Evolutionary conservation across 2,113 vertebrate genomes (phyloP).

Genomic region (Mirza zaza): DNA sequence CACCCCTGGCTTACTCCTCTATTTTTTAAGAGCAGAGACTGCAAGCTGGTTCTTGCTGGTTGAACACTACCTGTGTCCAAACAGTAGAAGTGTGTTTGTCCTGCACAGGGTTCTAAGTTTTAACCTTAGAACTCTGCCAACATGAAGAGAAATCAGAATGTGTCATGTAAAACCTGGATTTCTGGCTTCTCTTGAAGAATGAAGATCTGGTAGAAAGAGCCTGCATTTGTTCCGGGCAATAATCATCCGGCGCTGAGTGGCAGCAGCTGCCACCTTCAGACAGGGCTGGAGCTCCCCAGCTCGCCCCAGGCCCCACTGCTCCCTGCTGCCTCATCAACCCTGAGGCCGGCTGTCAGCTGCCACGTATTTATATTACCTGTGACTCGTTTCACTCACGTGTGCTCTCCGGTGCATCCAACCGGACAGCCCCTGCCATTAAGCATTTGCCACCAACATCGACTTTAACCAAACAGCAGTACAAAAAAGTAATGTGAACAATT

Average conservation of each 20-base stretch:
- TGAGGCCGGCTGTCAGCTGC: fast-evolving
- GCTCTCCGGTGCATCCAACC: background rate
- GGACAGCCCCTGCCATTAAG: background rate
- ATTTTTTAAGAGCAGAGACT: background rate
- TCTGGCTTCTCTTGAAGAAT: background rate
- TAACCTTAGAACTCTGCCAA: background rate
- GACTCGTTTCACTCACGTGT: background rate
- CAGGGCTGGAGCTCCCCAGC: fast-evolving
- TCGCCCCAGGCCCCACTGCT: background rate
- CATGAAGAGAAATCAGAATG: background rate
- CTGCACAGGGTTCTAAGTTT: background rate
- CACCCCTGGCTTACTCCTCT: background rate
- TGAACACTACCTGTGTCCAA: background rate
- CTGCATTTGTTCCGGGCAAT: fast-evolving
- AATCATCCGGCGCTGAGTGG: fast-evolving
- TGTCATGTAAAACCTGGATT: background rate
- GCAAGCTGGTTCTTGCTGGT: background rate
- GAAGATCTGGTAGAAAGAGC: background rate
- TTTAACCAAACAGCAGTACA: background rate
- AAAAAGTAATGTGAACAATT: background rate
- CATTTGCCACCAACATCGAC: background rate
- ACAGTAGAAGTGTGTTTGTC: background rate
- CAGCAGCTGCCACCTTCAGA: background rate
- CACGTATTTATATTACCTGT: no score
- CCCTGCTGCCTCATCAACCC: background rate